Percentiles rank a stretch among this genome's conserved stretches.
Conservation (phyloP, 2,113 vertebrate genomes). For the Erythrocercus mccallii region DNA sequence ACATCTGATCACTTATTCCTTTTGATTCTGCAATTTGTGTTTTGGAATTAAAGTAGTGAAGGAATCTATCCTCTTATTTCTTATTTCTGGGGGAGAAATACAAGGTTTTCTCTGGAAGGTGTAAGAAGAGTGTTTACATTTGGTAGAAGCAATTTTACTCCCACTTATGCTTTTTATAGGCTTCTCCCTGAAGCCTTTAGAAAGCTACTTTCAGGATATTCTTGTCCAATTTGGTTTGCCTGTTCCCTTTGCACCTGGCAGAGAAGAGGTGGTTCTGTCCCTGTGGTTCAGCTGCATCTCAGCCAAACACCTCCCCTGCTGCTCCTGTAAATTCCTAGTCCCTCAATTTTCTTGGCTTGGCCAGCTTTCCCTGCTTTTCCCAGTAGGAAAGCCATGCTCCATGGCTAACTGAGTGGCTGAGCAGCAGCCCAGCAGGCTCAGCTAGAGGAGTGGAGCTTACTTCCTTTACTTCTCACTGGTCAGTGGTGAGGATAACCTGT, state of each 20-base stretch:
- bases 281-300: neutral
- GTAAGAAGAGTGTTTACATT: neutral
- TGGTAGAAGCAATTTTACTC: neutral
- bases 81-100: neutral
- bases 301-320: neutral
- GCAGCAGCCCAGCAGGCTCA: neutral
- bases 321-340: neutral
- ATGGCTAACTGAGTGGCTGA: neutral
- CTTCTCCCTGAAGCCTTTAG: neutral
- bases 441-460: neutral
- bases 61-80: neutral
- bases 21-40: neutral
- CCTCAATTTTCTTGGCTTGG: neutral
- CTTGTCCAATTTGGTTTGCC: neutral
- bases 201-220: neutral
- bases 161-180: neutral
- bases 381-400: neutral
- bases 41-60: neutral
- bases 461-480: neutral
- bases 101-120: neutral
- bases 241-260: neutral
- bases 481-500: neutral
- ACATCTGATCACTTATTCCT: neutral
- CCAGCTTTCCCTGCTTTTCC: neutral
- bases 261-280: neutral